A percentile compares a stretch with the other conserved stretches of the same genome.
These are phyloP conservation scores for Ammospiza caudacuta DNA, from an alignment of 2,113 vertebrate species.

Conservation along the genomic window DNA sequence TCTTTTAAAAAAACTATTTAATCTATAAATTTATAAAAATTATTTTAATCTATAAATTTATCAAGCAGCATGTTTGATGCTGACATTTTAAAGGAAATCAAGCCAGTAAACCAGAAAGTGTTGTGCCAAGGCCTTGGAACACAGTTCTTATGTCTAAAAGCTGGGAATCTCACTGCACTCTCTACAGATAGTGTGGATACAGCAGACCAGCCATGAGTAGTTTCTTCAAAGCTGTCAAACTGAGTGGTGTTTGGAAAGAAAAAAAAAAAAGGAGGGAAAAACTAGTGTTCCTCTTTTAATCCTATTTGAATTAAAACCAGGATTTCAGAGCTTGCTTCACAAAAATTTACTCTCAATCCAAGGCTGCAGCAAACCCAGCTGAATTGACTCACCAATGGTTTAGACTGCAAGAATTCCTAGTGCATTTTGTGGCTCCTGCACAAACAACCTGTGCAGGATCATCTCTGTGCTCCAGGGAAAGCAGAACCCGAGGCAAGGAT, in stretches of 20 bases:
- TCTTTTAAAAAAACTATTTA: not conserved
- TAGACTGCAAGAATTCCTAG: not conserved
- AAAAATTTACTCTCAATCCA: not conserved
- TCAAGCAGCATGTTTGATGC: not conserved
- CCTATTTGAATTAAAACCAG: not conserved
- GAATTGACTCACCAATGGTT: not conserved
- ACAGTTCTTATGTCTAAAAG: not conserved
- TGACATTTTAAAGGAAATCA: not conserved
- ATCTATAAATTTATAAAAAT: not conserved
- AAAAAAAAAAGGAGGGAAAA: too few relatives aligned
- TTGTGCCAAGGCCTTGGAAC: not conserved
- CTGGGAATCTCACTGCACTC: not conserved
- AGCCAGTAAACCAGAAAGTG: not conserved
- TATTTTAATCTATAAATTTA: not conserved
- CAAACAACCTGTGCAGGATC: not conserved
- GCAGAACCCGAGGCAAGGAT: not conserved
- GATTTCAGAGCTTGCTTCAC: not conserved
- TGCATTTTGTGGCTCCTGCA: fast-evolving
- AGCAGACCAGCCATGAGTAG: not conserved
- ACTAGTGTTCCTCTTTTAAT: not conserved
- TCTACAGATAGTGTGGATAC: not conserved
- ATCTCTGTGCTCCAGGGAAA: not conserved
- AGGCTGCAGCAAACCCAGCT: not conserved
- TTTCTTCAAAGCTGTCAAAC: not conserved
- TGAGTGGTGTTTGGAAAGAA: not conserved